These are phyloP conservation scores for Tragelaphus oryx DNA, from an alignment of 2,797 vertebrate species.

Conservation along the genomic window DNA sequence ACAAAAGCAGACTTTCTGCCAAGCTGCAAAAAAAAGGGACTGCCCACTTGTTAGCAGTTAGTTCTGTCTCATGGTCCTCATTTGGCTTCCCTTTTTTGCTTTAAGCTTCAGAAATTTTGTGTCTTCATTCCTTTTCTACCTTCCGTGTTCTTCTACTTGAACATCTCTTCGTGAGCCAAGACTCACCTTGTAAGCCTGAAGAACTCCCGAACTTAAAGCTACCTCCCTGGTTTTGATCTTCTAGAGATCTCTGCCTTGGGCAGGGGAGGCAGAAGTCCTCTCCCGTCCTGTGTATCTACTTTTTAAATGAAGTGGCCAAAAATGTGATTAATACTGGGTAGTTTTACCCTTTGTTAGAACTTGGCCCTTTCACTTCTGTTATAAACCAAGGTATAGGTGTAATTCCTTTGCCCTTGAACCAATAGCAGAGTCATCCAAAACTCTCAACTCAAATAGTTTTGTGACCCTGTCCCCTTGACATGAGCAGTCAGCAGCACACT, in stretches of 20 bases:
- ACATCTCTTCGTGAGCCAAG: background rate
- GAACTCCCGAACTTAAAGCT: background rate
- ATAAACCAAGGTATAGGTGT: background rate
- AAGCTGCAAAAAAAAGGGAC: background rate
- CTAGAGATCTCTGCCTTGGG: background rate
- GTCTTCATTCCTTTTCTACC: background rate
- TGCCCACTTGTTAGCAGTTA: background rate
- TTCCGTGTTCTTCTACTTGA: background rate
- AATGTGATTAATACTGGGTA: background rate
- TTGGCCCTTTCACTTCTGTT: background rate
- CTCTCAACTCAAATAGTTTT: background rate
- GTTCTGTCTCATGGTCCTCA: background rate
- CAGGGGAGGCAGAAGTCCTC: background rate
- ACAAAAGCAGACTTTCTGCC: background rate
- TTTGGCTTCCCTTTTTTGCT: background rate
- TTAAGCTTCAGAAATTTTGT: background rate
- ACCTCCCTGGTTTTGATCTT: background rate
- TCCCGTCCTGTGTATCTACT: background rate
- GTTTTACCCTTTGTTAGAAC: background rate
- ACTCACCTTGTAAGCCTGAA: background rate
- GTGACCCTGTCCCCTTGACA: background rate
- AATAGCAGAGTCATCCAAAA: background rate
- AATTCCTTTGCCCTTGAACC: background rate
- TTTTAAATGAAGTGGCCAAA: slow-evolving; percentile 1
- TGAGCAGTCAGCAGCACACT: background rate